phyloP scores from a whole-genome alignment of 2,888 invertebrate species.

The Anagyrus pseudococci region DNA sequence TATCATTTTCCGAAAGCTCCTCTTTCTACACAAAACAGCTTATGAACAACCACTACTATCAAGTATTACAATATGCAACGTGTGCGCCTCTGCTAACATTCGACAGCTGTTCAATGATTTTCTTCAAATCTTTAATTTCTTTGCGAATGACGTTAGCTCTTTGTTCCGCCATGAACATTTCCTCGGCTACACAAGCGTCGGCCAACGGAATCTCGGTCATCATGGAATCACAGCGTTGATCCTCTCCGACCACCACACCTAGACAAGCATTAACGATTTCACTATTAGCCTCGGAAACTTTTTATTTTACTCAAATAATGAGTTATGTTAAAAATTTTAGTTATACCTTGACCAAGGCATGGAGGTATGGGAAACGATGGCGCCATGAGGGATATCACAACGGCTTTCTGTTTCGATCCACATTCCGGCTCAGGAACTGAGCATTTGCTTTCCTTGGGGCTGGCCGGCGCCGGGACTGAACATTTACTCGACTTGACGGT shows the following conservation, averaged over 20 bases:
- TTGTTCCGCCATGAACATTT: slow-evolving; percentile 11
- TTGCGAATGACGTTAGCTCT: neutral
- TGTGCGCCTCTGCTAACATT: neutral
- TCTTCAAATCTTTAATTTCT: slow-evolving; percentile 21
- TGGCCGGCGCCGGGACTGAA: too few relatives aligned
- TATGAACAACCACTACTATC: too few relatives aligned
- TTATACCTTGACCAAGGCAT: neutral
- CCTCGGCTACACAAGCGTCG: slow-evolving; percentile 12
- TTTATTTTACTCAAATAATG: too few relatives aligned
- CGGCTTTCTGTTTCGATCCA: too few relatives aligned
- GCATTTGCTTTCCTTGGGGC: too few relatives aligned
- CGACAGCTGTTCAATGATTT: neutral
- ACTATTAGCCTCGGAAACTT: neutral
- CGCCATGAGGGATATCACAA: too few relatives aligned
- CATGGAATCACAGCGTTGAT: slow-evolving; percentile 20
- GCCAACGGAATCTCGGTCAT: slow-evolving; percentile 18
- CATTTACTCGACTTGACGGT: too few relatives aligned
- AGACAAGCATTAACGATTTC: neutral
- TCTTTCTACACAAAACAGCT: slow-evolving; percentile 64
- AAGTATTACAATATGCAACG: neutral
- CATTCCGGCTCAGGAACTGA: too few relatives aligned
- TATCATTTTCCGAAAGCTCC: slow-evolving; percentile 67
- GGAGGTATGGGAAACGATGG: neutral
- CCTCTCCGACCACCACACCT: neutral
- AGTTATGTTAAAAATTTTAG: too few relatives aligned